phyloP scores from a whole-genome alignment of 2,888 invertebrate genomes.

The Gastracanthus pulcherrimus region DNA sequence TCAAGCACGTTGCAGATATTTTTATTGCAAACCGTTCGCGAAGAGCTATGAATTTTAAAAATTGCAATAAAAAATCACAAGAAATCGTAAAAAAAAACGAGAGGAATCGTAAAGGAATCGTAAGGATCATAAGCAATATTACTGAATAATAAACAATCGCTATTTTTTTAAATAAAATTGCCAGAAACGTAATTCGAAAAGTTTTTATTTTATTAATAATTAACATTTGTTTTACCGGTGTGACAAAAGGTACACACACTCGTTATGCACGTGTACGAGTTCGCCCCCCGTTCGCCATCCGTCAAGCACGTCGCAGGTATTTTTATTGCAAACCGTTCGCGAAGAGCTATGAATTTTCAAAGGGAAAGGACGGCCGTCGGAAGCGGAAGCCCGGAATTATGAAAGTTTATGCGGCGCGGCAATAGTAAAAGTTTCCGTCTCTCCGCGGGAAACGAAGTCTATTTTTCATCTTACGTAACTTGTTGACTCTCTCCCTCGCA shows the following conservation, averaged over 20 bases:
- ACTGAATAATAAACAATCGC: background rate
- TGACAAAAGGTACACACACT: no score
- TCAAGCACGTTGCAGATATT: background rate
- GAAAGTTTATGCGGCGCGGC: slow-evolving; percentile 25
- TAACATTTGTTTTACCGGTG: no score
- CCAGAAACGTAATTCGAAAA: no score
- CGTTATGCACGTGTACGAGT: background rate
- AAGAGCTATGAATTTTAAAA: background rate
- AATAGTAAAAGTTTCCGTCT: slow-evolving; percentile 18
- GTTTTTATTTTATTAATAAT: no score
- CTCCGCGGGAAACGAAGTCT: slow-evolving; percentile 12
- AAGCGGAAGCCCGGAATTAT: slow-evolving; percentile 7
- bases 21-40: background rate
- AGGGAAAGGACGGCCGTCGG: background rate
- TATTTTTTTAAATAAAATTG: no score
- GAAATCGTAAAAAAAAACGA: no score
- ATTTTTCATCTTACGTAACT: slow-evolving; percentile 37
- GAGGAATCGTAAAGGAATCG: no score
- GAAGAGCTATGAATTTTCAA: background rate
- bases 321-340: background rate
- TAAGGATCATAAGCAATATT: no score
- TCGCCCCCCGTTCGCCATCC: background rate
- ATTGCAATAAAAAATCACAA: no score
- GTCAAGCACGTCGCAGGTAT: background rate
- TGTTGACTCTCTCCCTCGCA: slow-evolving; percentile 25